Evolutionary conservation across 2,797 vertebrate species (phyloP), one percentile per base, ranked within the genome.

Genomic region (Myripristis murdjan): DNA sequence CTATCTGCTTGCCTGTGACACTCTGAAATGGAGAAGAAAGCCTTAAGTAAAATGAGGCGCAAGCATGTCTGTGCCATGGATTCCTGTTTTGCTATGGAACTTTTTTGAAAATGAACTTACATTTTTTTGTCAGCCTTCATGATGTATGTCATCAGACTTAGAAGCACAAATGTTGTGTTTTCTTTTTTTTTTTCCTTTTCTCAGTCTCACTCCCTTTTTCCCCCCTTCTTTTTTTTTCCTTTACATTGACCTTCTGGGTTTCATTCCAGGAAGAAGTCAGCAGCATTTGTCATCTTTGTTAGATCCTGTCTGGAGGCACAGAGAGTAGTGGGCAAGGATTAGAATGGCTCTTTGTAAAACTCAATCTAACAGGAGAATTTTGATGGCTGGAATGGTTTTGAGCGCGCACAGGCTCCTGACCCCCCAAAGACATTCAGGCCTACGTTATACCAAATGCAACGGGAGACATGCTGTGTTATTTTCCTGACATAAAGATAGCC

Each of bases 241-340:
- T 72, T 64, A 68, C 66, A 76, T 83, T 93, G 92, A 95, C 92
- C 92, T 95, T 94, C 91, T 90, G 92, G 87, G 75, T 93, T 92
- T 89, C 77, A 89, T 93, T 94, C 88, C 91, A 94, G 91, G 75
- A 87, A 93, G 87, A 91, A 93, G 89, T 94, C 89, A 24, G 86
- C 91, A 89, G 75, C 93, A 93, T 96, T 95, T 94, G 92, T 95
- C 92, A 95, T 92, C 85, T 87, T 81, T 90, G 82, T 75, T 88
- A 84, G 58, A 84, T 92, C 85, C 92, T 95, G 89, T 92, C 89
- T 87, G 81, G 89, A 89, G 85, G 85, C 88, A 55, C 76, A 86
- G 79, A 77, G 76, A 87, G 87, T 73, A 84, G 84, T 86, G 89
- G 83, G 86, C 84, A 90, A 89, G 78, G 87, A 92, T 89, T 93